Percentiles rank a stretch among this genome's conserved stretches.
phyloP scores from a whole-genome alignment of 1,140 invertebrate genomes.

The Ceratitis capitata region DNA sequence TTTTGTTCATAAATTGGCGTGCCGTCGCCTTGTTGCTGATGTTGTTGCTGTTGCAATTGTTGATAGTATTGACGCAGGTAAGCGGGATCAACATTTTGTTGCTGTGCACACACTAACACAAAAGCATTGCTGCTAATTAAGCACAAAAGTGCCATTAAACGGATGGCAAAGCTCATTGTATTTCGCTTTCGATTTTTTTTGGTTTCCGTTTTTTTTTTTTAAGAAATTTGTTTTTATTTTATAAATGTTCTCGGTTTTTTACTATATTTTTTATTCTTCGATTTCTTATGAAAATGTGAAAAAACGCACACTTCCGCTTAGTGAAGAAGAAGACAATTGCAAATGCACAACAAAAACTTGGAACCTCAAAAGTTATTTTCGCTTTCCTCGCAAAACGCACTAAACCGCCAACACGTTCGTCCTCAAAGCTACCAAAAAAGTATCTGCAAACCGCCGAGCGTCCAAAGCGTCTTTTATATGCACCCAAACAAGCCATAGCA shows the following conservation, averaged over 20 bases:
- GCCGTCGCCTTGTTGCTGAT: conserved; percentile 48
- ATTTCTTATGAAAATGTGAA: not conserved
- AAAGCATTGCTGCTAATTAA: not conserved
- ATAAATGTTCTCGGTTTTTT: not conserved
- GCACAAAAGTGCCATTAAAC: conserved; percentile 27
- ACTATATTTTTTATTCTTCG: not conserved
- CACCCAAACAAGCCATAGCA: not conserved
- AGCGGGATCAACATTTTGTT: conserved; percentile 62
- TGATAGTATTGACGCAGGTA: conserved; percentile 63
- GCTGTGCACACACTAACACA: conserved; percentile 39
- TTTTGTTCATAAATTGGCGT: conserved; percentile 64
- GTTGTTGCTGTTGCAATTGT: conserved; percentile 55
- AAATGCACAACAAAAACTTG: not conserved
- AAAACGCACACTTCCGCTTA: not conserved
- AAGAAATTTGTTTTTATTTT: not conserved
- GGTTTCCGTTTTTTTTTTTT: not conserved
- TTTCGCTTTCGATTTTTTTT: too few relatives aligned
- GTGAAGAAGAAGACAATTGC: too few relatives aligned
- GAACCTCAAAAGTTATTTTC: not conserved
- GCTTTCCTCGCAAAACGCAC: not conserved
- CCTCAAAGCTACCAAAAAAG: conserved; percentile 28
- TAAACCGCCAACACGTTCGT: not conserved
- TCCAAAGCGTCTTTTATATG: conserved; percentile 29
- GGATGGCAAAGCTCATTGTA: not conserved
- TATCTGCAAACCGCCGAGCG: conserved; percentile 17